A percentile compares a stretch with the other conserved stretches of the same genome.
Conservation (phyloP, 2,113 vertebrate genomes). For the Gadus chalcogrammus region DNA sequence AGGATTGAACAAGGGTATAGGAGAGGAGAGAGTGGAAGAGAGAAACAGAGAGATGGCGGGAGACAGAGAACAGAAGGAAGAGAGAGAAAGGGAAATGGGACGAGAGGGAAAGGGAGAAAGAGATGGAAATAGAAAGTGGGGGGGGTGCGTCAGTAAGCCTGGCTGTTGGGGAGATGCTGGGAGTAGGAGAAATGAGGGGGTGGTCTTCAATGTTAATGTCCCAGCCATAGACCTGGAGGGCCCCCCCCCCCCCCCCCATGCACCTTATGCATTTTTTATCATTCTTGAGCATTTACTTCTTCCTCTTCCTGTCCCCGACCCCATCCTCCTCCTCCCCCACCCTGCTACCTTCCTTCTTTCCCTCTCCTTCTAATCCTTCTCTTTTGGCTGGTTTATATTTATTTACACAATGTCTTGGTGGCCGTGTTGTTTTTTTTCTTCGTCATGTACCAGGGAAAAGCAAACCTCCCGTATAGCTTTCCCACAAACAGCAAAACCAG, state of each 20-base stretch:
- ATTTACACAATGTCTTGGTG: conserved; percentile 10
- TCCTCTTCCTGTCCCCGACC: neutral
- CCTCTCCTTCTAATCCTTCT: neutral
- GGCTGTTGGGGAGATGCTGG: conserved; percentile 37
- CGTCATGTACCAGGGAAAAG: conserved; percentile 66
- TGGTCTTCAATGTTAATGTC: conserved; percentile 50
- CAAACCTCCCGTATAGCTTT: conserved; percentile 20
- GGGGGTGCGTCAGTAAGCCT: conserved; percentile 1
- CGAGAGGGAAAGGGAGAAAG: neutral
- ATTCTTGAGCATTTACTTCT: conserved; percentile 18
- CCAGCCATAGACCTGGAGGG: conserved; percentile 33
- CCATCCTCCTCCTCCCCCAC: neutral
- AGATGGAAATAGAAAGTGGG: neutral
- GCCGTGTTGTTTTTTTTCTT: conserved; percentile 59
- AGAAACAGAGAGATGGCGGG: neutral
- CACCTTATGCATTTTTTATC: conserved; percentile 50
- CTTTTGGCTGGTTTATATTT: too few species aligned
- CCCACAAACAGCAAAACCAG: neutral
- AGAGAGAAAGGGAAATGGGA: too few species aligned
- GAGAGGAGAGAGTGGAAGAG: conserved; percentile 5
- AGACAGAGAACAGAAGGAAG: neutral
- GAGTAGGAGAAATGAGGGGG: conserved; percentile 20
- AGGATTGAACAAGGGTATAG: conserved; percentile 19
- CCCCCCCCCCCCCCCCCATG: conserved; percentile 40
- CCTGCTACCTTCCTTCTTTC: conserved; percentile 7